Evolutionary conservation across 2,113 vertebrate genomes (phyloP), one percentile per base, ranked within the genome.

Genomic region (Acanthisitta chloris): DNA sequence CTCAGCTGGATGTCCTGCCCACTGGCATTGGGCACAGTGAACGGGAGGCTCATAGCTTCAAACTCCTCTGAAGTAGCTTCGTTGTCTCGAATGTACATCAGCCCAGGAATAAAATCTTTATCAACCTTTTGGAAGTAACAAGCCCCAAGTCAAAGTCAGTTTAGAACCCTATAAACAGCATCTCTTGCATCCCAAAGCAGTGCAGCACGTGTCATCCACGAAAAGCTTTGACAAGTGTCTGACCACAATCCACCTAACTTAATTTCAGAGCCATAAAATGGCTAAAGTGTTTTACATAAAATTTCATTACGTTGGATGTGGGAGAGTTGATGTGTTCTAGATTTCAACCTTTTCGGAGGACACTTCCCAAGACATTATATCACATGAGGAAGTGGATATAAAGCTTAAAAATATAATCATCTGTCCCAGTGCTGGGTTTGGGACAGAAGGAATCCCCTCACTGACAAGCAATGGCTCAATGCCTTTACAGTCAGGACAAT

Each of bases 11-110:
- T 98, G 96, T 99, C 99, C 84, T 99, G 99, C 49, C 99, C 99
- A 28, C 99, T 99, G 78, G 99, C 99, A 36, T 98, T 99, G 65
- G 99, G 99, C 94, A 99, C 99, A 0, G 99, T 99, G 97, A 99
- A 99, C 29, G 99, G 99, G 52, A 99, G 97, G 28, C 99, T 99
- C 99, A 99, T 99, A 81, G 99, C 99, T 96, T 99, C 99, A 67
- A 99, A 99, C 97, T 99, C 99, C 92, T 99, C 99, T 2, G 99
- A 98, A 31, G 99, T 99, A 46, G 99, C 99, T 96, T 99, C 99
- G 0, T 99, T 99, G 97, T 99, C 99, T 51, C 99, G 98, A 96
- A 99, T 99, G 93, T 99, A 99, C 99, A 99, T 99, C 87, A 99
- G 98, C 19, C 99, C 99, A 28, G 99, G 99, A 97, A 99, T 99